These are phyloP conservation scores for Corvus moneduloides DNA, from an alignment of 2,113 vertebrate genomes.

Conservation along the genomic window DNA sequence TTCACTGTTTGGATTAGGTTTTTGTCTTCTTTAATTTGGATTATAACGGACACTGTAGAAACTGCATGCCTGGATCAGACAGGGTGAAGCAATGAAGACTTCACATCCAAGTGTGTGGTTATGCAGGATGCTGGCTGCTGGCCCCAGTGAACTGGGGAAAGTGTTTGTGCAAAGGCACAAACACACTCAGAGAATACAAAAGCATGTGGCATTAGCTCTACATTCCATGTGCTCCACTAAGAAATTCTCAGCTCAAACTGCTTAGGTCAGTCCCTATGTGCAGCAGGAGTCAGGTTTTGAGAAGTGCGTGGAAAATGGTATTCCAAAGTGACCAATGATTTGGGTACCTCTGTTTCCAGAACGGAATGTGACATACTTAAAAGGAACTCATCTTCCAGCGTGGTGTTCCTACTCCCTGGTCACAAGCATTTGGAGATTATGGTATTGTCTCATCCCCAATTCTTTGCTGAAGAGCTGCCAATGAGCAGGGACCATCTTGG, in stretches of 20 bases:
- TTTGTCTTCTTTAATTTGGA: background rate
- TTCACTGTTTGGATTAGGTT: background rate
- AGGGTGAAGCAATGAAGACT: background rate
- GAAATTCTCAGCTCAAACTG: background rate
- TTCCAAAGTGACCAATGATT: background rate
- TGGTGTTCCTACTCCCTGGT: background rate
- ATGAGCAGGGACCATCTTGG: background rate
- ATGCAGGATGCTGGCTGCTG: background rate
- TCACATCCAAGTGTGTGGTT: background rate
- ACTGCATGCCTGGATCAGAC: background rate
- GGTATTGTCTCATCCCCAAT: background rate
- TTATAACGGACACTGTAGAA: background rate
- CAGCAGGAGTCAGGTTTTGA: background rate
- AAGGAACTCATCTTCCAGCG: background rate
- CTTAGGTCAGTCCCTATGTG: background rate
- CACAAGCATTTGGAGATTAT: background rate
- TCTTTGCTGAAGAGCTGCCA: background rate
- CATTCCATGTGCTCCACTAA: background rate
- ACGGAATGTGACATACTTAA: background rate
- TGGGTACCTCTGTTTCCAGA: background rate
- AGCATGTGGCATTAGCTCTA: background rate
- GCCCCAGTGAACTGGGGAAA: background rate
- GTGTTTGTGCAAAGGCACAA: background rate
- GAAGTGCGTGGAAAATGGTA: background rate
- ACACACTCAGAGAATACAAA: background rate